Evolutionary conservation across 1,140 invertebrate species (phyloP).

Genomic region (Drosophila mojavensis): DNA sequence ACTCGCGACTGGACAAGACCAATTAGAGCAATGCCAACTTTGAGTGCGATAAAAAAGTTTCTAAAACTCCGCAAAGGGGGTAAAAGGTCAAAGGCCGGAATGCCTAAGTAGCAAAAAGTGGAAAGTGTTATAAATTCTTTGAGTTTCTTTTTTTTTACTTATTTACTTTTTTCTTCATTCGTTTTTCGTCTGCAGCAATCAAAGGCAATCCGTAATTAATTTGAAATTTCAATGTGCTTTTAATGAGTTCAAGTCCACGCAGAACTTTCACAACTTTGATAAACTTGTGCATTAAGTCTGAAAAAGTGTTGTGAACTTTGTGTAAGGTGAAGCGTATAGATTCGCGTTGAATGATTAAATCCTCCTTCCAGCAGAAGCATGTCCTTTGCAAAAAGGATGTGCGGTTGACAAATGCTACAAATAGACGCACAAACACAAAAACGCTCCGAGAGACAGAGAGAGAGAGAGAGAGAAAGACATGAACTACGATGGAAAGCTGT

Average conservation of each 20-base stretch:
- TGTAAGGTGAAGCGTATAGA: slow-evolving; percentile 15
- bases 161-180: background rate
- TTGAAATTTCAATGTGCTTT: slow-evolving; percentile 48
- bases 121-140: slow-evolving; percentile 13
- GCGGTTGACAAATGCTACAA: slow-evolving; percentile 41
- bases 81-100: slow-evolving; percentile 25
- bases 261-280: slow-evolving; percentile 24
- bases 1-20: background rate
- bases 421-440: slow-evolving; percentile 6
- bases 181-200: slow-evolving; percentile 16
- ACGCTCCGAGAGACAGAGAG: background rate
- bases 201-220: slow-evolving; percentile 46
- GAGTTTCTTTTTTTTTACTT: background rate
- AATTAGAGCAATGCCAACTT: slow-evolving; percentile 2
- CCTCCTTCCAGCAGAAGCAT: background rate
- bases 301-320: slow-evolving; percentile 13
- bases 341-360: slow-evolving; percentile 46
- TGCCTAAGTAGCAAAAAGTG: slow-evolving; percentile 15
- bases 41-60: background rate
- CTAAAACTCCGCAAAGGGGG: slow-evolving; percentile 3
- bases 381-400: slow-evolving; percentile 34
- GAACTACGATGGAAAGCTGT: background rate
- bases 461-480: background rate
- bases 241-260: slow-evolving; percentile 29
- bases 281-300: slow-evolving; percentile 41